These are phyloP conservation scores for Protobothrops mucrosquamatus DNA, from an alignment of 2,113 vertebrate species.

Conservation along the genomic window DNA sequence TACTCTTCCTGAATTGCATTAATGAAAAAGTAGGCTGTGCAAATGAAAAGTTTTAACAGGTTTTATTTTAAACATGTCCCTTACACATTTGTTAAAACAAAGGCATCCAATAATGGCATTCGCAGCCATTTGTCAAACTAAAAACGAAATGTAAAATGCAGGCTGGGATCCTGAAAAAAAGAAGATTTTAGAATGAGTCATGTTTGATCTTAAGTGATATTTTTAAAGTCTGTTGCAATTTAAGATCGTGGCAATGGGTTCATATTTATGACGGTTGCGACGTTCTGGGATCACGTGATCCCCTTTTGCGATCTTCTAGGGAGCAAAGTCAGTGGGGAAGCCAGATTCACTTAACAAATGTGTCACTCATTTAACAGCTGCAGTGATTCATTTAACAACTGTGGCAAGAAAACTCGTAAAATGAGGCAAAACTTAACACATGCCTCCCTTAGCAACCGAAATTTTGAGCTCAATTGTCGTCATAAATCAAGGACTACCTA, in stretches of 20 bases:
- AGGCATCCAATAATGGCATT: neutral
- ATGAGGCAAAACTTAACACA: neutral
- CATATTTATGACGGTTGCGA: no score
- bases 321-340: no score
- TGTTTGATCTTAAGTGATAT: neutral
- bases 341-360: no score
- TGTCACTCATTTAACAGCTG: neutral
- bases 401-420: neutral
- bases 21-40: slow-evolving; percentile 33
- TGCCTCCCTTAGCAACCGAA: neutral
- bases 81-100: neutral
- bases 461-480: neutral
- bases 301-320: no score
- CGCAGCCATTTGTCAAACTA: neutral
- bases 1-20: slow-evolving; percentile 35
- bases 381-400: neutral
- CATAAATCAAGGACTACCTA: neutral
- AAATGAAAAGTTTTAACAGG: slow-evolving; percentile 26
- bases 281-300: no score
- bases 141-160: neutral
- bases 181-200: neutral
- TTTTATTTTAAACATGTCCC: slow-evolving; percentile 15
- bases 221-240: no score
- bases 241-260: no score
- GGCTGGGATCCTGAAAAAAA: neutral